Base-by-base conservation (phyloP, 2,888 invertebrate genomes). In the Drosophila algonquin region DNA sequence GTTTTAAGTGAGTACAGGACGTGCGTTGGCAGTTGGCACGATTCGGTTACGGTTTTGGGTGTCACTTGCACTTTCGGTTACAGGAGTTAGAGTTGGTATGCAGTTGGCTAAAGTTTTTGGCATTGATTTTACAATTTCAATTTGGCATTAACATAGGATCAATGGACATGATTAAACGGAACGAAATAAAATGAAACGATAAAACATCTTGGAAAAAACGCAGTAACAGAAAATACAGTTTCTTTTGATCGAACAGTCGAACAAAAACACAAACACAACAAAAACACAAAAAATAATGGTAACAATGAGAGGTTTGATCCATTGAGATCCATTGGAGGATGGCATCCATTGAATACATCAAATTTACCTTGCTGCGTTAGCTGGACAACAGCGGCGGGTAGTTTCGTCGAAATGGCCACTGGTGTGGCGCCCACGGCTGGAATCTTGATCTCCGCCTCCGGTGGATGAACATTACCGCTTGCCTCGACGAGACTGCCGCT, bases 351-450 rank as follows among this genome's bases (percentile, higher is more conserved):
- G 52, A 48, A 67, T 54, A 45, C 57, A 50, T 21, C 12, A 8
- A 63, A 63, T 83, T 90, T 92, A 94, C 94, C 94, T 93, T 94
- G 94, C 86, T 94, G 94, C 74, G 92, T 93, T 70, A 94, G 92
- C 88, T 95, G 94, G 61, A 94, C 93, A 71, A 95, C 94, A 59
- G 94, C 94, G 56, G 94, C 94, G 54, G 95, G 94, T 70, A 95
- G 90, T 55, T 93, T 93, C 3, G 94, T 94, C 30, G 94, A 93
- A 44, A 94, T 93, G 14, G 95, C 94, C 62, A 95, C 93, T 14
- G 94, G 94, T 48, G 94, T 94, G 59, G 92, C 93, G 61, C 94
- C 94, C 73, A 93, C 93, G 14, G 94, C 94, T 57, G 94, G 93
- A 75, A 94, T 93, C 90, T 94, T 94, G 56, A 94, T 94, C 92